These are phyloP conservation scores for Mamestra brassicae DNA, from an alignment of 2,888 invertebrate species.

Conservation along the genomic window DNA sequence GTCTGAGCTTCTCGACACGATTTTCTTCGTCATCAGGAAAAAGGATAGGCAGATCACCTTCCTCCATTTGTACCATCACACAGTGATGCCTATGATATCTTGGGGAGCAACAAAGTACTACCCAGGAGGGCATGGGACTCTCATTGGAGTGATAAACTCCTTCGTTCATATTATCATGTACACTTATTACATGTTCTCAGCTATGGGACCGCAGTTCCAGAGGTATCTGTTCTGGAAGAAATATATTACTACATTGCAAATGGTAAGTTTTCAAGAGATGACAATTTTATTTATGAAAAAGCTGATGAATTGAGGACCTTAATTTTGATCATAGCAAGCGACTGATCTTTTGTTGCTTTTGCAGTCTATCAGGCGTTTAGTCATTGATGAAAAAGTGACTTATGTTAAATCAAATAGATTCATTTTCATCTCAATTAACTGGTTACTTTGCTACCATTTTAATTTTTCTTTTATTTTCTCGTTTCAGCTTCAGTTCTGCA, in stretches of 20 bases:
- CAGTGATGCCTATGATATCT: conserved; percentile 98
- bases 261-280: conserved; percentile 63
- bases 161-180: conserved; percentile 99
- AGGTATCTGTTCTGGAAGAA: conserved; percentile 98
- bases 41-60: conserved; percentile 97
- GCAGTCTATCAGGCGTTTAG: not conserved
- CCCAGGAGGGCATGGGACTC: conserved; percentile 97
- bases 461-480: conserved; percentile 33
- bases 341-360: not conserved
- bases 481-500: conserved; percentile 96
- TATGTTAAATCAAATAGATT: not conserved
- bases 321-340: not conserved
- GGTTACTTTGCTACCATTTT: not conserved
- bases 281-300: not conserved
- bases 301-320: not conserved
- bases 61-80: conserved; percentile 98
- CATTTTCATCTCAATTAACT: not conserved
- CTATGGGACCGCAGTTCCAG: conserved; percentile 96
- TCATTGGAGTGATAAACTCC: conserved; percentile 97
- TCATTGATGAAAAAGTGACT: not conserved
- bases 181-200: conserved; percentile 97
- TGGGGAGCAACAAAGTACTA: conserved; percentile 98
- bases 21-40: conserved; percentile 98
- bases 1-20: conserved; percentile 97
- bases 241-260: conserved; percentile 95